A percentile compares a stretch with the other conserved stretches of the same genome.
phyloP scores from a whole-genome alignment of 2,797 vertebrate genomes.

The Danio jaintianensis region DNA sequence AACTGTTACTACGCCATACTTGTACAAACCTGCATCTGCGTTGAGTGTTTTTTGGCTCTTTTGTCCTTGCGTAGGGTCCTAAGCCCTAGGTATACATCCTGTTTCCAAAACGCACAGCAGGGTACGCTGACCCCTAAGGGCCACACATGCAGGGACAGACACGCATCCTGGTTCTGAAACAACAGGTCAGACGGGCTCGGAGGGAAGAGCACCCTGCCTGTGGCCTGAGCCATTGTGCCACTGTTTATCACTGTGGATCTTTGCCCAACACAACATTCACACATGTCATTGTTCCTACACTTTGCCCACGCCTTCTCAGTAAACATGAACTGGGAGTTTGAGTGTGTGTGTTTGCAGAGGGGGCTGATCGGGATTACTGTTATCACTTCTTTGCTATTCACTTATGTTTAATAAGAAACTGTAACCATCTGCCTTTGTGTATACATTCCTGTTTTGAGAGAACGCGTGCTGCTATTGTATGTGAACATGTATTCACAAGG shows the following conservation, averaged over 20 bases:
- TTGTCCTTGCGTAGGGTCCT: constrained; percentile 14
- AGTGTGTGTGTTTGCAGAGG: constrained; percentile 33
- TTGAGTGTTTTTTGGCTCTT: constrained; percentile 21
- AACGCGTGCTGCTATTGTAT: constrained; percentile 2
- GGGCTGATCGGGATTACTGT: constrained; percentile 6
- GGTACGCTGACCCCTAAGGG: constrained; percentile 42
- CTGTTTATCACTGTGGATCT: constrained; percentile 62
- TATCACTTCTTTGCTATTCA: constrained; percentile 20
- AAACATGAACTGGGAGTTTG: constrained; percentile 21
- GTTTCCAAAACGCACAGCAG: constrained; percentile 49
- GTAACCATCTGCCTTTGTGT: constrained; percentile 19
- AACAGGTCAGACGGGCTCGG: constrained; percentile 47
- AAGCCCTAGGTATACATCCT: constrained; percentile 51
- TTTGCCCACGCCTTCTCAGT: constrained; percentile 43
- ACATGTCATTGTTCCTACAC: constrained; percentile 56
- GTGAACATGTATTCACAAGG: constrained; percentile 7
- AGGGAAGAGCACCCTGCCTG: constrained; percentile 30
- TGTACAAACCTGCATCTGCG: constrained; percentile 31
- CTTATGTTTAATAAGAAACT: constrained; percentile 19
- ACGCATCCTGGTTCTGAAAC: constrained; percentile 57
- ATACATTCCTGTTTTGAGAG: neutral
- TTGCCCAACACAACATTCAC: constrained; percentile 58
- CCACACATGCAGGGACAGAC: constrained; percentile 35
- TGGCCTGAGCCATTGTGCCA: constrained; percentile 50
- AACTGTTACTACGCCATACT: constrained; percentile 20